A percentile compares a stretch with the other conserved stretches of the same genome.
phyloP scores from a whole-genome alignment of 2,797 vertebrate species.

The Gymnopithys bicolor region DNA sequence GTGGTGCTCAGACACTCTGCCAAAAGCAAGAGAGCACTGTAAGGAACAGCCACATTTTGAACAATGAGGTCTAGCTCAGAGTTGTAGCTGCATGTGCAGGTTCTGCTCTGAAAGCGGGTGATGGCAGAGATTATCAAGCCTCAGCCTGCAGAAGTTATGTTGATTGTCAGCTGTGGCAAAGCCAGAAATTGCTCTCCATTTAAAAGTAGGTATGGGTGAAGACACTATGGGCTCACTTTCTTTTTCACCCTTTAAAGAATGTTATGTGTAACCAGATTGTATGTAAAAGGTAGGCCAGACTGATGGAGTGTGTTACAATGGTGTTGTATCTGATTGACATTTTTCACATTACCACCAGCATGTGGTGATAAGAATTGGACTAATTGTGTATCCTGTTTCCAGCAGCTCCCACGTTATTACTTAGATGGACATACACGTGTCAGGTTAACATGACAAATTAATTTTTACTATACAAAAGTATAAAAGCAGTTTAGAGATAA shows the following conservation, averaged over 20 bases:
- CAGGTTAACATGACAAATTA: background rate
- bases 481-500: background rate
- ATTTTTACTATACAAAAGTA: background rate
- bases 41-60: background rate
- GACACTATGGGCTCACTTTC: background rate
- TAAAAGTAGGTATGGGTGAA: background rate
- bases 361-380: background rate
- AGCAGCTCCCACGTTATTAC: background rate
- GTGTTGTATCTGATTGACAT: background rate
- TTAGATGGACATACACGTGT: background rate
- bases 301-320: background rate
- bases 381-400: background rate
- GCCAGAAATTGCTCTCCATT: background rate
- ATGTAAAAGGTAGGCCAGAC: background rate
- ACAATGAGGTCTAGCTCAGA: background rate
- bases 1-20: background rate
- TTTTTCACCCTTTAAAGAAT: background rate
- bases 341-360: background rate
- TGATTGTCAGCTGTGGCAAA: background rate
- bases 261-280: background rate
- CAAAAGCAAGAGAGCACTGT: background rate
- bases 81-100: fast-evolving
- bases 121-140: background rate
- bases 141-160: background rate
- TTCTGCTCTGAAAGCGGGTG: background rate